Conservation (phyloP, 2,797 vertebrate species). For the Rhincodon typus region DNA sequence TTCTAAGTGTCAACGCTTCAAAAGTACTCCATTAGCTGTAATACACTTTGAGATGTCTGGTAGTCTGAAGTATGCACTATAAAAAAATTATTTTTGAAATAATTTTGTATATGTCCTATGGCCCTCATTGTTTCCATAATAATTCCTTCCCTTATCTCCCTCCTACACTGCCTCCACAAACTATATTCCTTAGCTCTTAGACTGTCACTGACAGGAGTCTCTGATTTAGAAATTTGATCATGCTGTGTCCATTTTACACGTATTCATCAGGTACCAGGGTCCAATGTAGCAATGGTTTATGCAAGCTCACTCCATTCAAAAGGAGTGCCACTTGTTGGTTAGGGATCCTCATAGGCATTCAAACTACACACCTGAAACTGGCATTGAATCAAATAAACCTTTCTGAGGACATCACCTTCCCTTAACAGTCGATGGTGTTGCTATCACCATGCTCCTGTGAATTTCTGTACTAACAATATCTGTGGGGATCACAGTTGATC, state of each 20-base stretch:
- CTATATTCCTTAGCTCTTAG: neutral
- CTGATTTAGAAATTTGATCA: neutral
- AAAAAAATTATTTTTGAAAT: neutral
- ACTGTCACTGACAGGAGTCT: neutral
- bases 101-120: neutral
- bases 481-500: neutral
- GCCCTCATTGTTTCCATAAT: neutral
- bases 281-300: neutral
- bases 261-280: neutral
- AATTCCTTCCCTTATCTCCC: neutral
- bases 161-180: neutral
- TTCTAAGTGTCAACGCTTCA: too few relatives aligned
- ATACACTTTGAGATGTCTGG: too few relatives aligned
- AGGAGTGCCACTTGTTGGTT: neutral
- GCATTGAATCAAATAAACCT: neutral
- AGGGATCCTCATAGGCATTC: neutral
- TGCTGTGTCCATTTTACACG: neutral
- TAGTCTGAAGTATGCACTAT: too few relatives aligned
- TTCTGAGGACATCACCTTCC: too few relatives aligned
- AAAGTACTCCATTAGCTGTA: too few relatives aligned
- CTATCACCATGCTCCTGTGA: too few relatives aligned
- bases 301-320: neutral
- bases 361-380: neutral
- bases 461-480: too few relatives aligned
- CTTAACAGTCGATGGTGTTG: too few relatives aligned